A percentile compares a stretch with the other conserved stretches of the same genome.
phyloP scores from a whole-genome alignment of 2,797 vertebrate species.

The Pangasius macronema region DNA sequence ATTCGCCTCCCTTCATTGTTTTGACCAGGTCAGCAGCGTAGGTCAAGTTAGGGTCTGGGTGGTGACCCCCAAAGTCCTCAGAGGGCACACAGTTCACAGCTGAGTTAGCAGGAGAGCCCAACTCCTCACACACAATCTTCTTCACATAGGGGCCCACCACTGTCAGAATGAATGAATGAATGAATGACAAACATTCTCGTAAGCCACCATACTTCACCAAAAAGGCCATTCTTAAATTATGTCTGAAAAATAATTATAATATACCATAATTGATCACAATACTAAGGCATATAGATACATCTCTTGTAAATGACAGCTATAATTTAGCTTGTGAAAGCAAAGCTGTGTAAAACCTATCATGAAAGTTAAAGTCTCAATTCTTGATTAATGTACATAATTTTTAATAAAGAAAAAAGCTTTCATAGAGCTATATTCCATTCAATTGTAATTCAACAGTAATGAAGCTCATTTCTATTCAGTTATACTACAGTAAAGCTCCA shows the following conservation, averaged over 20 bases:
- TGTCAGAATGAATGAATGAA: slow-evolving; percentile 54
- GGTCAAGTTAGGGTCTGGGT: slow-evolving; percentile 97
- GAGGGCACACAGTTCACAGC: slow-evolving; percentile 90
- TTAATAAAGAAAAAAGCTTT: not conserved
- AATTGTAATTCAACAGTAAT: not conserved
- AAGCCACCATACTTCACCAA: not conserved
- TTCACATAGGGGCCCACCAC: slow-evolving; percentile 96
- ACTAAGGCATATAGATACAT: too few species aligned
- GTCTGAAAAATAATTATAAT: not conserved
- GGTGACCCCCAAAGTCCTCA: slow-evolving; percentile 97
- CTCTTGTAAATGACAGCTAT: not conserved
- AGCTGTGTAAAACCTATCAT: not conserved
- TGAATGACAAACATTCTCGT: not conserved
- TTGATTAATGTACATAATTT: not conserved
- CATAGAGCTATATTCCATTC: not conserved
- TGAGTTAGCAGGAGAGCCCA: slow-evolving; percentile 90
- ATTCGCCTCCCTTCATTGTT: slow-evolving; percentile 93
- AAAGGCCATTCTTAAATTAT: not conserved
- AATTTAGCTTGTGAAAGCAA: not conserved
- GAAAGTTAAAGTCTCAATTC: not conserved
- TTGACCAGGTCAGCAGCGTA: slow-evolving; percentile 94
- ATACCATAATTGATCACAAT: not conserved
- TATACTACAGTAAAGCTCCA: not conserved
- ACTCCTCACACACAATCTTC: slow-evolving; percentile 95
- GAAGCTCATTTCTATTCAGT: not conserved